Conservation (phyloP, 2,113 vertebrate genomes). For the Loxodonta africana region DNA sequence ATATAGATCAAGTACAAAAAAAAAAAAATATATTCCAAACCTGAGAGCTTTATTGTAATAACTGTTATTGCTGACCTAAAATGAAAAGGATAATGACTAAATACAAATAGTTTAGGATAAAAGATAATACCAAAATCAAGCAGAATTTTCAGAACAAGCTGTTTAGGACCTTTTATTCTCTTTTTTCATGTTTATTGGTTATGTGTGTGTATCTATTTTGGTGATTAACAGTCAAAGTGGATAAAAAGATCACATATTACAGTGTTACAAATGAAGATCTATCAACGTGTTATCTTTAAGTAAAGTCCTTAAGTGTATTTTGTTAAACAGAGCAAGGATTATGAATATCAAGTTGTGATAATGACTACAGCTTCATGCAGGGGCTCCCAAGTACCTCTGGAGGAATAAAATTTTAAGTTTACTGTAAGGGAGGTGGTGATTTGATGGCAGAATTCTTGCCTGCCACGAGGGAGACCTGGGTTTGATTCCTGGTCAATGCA, state of each 20-base stretch:
- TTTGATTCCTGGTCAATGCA: too few species aligned
- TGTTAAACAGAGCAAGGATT: slow-evolving; percentile 1
- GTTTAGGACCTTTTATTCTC: slow-evolving; percentile 14
- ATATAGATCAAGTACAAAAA: slow-evolving; percentile 25
- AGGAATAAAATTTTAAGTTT: neutral
- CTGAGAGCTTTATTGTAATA: slow-evolving; percentile 30
- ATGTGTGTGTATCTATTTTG: slow-evolving; percentile 31
- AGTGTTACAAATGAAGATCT: neutral
- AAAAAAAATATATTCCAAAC: slow-evolving; percentile 1
- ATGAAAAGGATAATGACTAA: slow-evolving; percentile 52
- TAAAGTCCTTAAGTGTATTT: slow-evolving; percentile 35
- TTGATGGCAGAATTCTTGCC: too few species aligned
- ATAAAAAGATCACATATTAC: neutral
- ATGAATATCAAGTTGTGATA: neutral
- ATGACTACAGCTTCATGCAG: neutral
- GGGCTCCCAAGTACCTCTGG: neutral
- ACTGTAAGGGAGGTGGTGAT: neutral
- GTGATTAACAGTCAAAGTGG: neutral
- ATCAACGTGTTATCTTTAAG: slow-evolving; percentile 7
- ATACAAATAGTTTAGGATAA: slow-evolving; percentile 21
- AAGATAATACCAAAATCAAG: slow-evolving; percentile 29
- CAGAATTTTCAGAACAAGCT: slow-evolving; percentile 50
- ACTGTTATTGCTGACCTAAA: neutral
- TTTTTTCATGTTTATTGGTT: slow-evolving; percentile 43
- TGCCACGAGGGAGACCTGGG: too few species aligned